phyloP scores from a whole-genome alignment of 2,797 vertebrate species.

The Molossus molossus region DNA sequence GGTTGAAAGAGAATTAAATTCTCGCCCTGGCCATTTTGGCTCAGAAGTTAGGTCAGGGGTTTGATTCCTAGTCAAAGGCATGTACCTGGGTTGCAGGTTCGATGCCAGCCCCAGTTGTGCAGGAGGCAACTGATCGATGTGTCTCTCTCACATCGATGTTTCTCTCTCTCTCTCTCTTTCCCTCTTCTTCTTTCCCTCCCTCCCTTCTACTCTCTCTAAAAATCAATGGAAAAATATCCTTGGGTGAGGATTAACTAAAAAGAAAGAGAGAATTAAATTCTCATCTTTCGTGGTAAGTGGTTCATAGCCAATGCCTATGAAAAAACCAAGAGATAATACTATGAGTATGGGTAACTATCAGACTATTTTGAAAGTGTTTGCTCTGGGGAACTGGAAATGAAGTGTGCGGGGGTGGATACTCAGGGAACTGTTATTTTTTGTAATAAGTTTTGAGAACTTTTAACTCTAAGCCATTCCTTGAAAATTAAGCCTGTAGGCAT shows the following conservation, averaged over 20 bases:
- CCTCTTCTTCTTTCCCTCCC: too few relatives aligned
- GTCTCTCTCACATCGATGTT: too few relatives aligned
- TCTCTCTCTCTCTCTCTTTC: too few relatives aligned
- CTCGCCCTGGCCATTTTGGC: too few relatives aligned
- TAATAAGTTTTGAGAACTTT: constrained; percentile 52
- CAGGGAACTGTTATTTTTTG: not conserved
- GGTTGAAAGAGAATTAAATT: constrained; percentile 11
- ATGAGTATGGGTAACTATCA: not conserved
- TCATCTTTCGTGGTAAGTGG: not conserved
- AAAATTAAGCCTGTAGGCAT: constrained; percentile 12
- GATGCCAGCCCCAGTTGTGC: too few relatives aligned
- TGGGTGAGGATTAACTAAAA: too few relatives aligned
- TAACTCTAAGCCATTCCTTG: constrained; percentile 15
- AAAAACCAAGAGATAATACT: not conserved
- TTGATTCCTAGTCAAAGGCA: too few relatives aligned
- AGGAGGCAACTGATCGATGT: too few relatives aligned
- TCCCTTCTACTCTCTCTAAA: too few relatives aligned
- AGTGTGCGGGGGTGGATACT: not conserved
- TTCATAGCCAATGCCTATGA: not conserved
- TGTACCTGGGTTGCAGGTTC: too few relatives aligned
- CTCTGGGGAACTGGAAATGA: constrained; percentile 35
- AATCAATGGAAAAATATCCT: too few relatives aligned
- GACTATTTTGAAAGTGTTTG: not conserved
- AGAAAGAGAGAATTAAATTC: not conserved
- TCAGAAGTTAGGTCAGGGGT: too few relatives aligned